Evolutionary conservation across 2,797 vertebrate genomes (phyloP).

Genomic region (Anguilla anguilla): DNA sequence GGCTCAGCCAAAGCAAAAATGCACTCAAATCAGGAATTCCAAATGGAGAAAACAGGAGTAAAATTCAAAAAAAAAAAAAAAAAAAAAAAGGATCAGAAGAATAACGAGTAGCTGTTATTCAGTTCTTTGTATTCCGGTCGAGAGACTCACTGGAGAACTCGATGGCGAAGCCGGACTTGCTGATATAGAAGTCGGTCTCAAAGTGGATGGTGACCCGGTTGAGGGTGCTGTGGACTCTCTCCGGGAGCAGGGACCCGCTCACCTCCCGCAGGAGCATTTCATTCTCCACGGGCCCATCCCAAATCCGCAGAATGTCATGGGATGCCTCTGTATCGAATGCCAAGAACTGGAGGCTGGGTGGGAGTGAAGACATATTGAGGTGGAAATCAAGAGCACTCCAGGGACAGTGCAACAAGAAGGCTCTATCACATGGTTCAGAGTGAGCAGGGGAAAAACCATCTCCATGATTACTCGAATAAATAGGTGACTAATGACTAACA

Average conservation of each 20-base stretch:
- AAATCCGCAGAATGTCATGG: slow-evolving; percentile 94
- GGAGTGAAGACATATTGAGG: not conserved
- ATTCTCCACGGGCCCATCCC: slow-evolving; percentile 96
- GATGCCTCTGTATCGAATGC: slow-evolving; percentile 98
- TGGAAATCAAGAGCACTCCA: not conserved
- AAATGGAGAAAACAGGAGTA: not conserved
- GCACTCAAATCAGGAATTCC: not conserved
- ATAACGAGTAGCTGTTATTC: not conserved
- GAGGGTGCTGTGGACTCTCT: slow-evolving; percentile 94
- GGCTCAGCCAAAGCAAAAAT: not conserved
- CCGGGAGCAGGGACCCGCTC: slow-evolving; percentile 93
- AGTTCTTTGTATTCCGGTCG: not conserved
- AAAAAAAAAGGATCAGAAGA: too few species aligned
- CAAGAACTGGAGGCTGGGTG: slow-evolving; percentile 89
- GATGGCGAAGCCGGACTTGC: slow-evolving; percentile 98
- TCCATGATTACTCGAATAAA: slow-evolving; percentile 7
- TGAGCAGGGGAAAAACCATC: not conserved
- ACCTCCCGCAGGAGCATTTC: slow-evolving; percentile 95
- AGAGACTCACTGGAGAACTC: slow-evolving; percentile 94
- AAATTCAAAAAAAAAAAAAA: not conserved
- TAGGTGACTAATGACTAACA: slow-evolving; percentile 15
- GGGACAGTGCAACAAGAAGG: not conserved
- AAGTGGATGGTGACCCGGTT: slow-evolving; percentile 94
- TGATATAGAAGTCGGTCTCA: slow-evolving; percentile 99
- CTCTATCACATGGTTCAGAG: not conserved